A percentile compares a stretch with the other conserved stretches of the same genome.
Conservation (phyloP, 2,797 vertebrate genomes). For the Peromyscus melanophrys region DNA sequence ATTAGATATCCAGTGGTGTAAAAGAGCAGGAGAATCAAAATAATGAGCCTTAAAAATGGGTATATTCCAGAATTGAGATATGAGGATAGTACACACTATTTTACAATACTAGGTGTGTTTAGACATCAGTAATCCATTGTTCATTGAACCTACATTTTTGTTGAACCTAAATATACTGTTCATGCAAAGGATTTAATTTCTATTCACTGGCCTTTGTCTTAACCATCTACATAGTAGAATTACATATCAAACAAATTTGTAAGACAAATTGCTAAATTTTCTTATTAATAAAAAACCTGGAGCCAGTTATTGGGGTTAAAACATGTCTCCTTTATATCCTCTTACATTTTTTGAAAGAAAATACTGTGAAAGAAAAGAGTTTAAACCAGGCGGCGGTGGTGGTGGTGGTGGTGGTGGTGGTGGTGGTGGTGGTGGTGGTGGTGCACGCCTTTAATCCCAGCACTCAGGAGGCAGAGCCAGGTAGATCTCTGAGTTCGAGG, state of each 20-base stretch:
- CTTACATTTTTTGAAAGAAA: slow-evolving; percentile 31
- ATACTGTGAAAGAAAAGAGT: not conserved
- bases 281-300: too few species aligned
- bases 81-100: not conserved
- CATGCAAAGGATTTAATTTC: not conserved
- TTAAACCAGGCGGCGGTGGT: not conserved
- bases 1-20: not conserved
- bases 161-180: not conserved
- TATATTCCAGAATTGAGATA: not conserved
- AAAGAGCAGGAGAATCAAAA: not conserved
- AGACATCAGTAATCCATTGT: not conserved
- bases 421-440: too few species aligned
- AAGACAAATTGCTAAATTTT: too few species aligned
- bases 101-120: not conserved
- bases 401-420: too few species aligned
- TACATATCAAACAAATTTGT: not conserved
- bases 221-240: not conserved
- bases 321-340: not conserved
- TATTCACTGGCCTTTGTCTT: not conserved
- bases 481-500: too few species aligned
- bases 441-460: too few species aligned
- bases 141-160: not conserved
- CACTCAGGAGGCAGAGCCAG: too few species aligned
- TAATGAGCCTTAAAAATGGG: not conserved
- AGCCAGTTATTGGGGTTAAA: not conserved